Percentiles rank a stretch among this genome's conserved stretches.
Conservation (phyloP, 2,888 invertebrate species). For the Labia minor region DNA sequence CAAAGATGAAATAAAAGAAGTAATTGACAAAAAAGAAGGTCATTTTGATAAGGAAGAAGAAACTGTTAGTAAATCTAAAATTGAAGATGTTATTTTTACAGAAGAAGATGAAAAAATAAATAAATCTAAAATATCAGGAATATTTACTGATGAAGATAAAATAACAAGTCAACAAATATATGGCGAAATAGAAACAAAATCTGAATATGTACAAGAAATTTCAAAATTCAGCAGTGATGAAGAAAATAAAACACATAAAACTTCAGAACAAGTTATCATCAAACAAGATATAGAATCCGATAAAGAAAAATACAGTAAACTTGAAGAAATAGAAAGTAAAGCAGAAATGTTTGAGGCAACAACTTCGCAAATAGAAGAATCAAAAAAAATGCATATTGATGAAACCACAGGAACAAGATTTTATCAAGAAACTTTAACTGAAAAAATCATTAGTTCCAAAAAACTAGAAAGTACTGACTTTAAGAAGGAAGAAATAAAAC, state of each 20-base stretch:
- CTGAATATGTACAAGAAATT: slow-evolving; percentile 17
- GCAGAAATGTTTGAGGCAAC: slow-evolving; percentile 30
- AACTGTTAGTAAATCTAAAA: slow-evolving; percentile 20
- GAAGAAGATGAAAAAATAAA: slow-evolving; percentile 16
- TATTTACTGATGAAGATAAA: slow-evolving; percentile 23
- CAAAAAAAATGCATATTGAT: slow-evolving; percentile 37
- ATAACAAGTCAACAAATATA: slow-evolving; percentile 19
- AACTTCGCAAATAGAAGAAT: slow-evolving; percentile 29
- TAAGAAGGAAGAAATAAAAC: slow-evolving; percentile 25
- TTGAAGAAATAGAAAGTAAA: slow-evolving; percentile 24
- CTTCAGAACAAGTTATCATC: slow-evolving; percentile 19
- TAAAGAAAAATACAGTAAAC: slow-evolving; percentile 30
- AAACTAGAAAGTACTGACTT: slow-evolving; percentile 23
- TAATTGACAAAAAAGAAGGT: slow-evolving; percentile 16
- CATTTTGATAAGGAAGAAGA: slow-evolving; percentile 19
- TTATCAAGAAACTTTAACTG: slow-evolving; percentile 30
- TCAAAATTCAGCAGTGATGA: slow-evolving; percentile 20
- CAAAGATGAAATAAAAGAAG: slow-evolving; percentile 19
- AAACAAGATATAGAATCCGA: slow-evolving; percentile 38
- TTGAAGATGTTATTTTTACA: slow-evolving; percentile 22
- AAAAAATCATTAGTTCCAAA: slow-evolving; percentile 26
- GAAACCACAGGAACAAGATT: slow-evolving; percentile 38
- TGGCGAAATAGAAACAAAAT: slow-evolving; percentile 23
- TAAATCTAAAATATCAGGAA: slow-evolving; percentile 23
- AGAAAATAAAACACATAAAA: slow-evolving; percentile 15